A percentile compares a stretch with the other conserved stretches of the same genome.
Conservation (phyloP, 1,140 invertebrate species). For the Geopemphigus sp. region DNA sequence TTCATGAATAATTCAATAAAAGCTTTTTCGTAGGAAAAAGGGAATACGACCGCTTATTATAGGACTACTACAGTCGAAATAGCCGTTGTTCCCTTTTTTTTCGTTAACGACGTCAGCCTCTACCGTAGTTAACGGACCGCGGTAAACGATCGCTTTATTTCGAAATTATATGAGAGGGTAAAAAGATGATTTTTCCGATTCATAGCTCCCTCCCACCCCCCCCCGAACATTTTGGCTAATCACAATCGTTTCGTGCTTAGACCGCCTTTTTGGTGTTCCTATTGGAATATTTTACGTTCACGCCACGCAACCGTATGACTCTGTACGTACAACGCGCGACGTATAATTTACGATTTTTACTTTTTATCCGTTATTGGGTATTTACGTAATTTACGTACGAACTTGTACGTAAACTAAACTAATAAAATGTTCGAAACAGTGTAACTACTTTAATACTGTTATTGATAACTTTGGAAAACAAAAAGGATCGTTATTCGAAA, state of each 20-base stretch:
- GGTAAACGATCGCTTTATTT: constrained; percentile 29
- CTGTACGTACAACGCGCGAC: neutral
- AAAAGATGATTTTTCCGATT: constrained; percentile 26
- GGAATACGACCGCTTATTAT: constrained; percentile 4
- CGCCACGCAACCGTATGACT: neutral
- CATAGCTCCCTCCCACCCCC: no score
- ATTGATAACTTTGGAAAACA: neutral
- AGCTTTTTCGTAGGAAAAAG: constrained; percentile 31
- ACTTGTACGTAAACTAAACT: neutral
- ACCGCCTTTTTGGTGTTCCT: neutral
- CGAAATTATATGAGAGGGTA: constrained; percentile 12
- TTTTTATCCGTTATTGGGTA: neutral
- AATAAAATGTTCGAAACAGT: neutral
- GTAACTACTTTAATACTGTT: no score
- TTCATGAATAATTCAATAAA: constrained; percentile 50
- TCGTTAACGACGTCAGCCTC: neutral
- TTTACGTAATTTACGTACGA: neutral
- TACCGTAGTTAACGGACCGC: constrained; percentile 24
- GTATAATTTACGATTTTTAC: neutral
- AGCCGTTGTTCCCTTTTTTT: constrained; percentile 29
- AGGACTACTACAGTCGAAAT: constrained; percentile 1
- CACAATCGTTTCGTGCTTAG: neutral
- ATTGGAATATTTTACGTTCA: neutral
- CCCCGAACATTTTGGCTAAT: neutral
- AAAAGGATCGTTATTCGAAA: neutral